Percentiles rank a stretch among this genome's conserved stretches.
phyloP scores from a whole-genome alignment of 2,113 vertebrate genomes.

The Rhea pennata region DNA sequence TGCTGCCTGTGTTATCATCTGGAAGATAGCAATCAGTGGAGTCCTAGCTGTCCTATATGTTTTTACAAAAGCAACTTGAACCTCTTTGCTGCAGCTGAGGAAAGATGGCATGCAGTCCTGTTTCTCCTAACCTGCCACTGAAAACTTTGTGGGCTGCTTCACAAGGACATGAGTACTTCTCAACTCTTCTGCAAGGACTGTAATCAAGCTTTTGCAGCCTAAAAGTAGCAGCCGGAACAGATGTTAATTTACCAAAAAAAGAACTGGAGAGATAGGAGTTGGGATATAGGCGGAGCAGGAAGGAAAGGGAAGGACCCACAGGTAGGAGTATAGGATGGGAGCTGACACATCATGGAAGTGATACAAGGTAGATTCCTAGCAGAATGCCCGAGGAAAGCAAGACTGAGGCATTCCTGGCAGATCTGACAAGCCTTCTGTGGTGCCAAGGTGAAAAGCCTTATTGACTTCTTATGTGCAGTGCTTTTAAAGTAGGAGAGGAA shows the following conservation, averaged over 20 bases:
- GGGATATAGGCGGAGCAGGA: not conserved
- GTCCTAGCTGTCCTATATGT: fast-evolving
- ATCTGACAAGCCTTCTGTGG: too few relatives aligned
- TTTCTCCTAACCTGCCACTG: not conserved
- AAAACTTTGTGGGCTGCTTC: not conserved
- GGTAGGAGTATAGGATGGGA: not conserved
- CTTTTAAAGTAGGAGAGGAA: not conserved
- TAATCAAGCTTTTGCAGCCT: not conserved
- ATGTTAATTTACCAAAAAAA: not conserved
- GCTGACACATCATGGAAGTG: not conserved
- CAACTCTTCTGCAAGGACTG: not conserved
- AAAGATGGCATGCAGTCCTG: fast-evolving
- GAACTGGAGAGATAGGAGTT: not conserved
- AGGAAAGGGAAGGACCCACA: not conserved
- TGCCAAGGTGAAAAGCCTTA: not conserved
- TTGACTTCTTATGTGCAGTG: fast-evolving
- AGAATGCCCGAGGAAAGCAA: not conserved
- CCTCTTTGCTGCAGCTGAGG: not conserved
- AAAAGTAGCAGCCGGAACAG: fast-evolving
- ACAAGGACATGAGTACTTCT: fast-evolving
- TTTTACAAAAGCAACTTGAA: fast-evolving
- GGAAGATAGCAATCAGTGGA: fast-evolving
- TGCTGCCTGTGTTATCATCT: not conserved
- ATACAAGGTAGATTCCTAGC: not conserved
- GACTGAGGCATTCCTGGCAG: too few relatives aligned